Evolutionary conservation across 2,888 invertebrate species (phyloP), one percentile per base, ranked within the genome.

Genomic region (Eupsilia transversa): DNA sequence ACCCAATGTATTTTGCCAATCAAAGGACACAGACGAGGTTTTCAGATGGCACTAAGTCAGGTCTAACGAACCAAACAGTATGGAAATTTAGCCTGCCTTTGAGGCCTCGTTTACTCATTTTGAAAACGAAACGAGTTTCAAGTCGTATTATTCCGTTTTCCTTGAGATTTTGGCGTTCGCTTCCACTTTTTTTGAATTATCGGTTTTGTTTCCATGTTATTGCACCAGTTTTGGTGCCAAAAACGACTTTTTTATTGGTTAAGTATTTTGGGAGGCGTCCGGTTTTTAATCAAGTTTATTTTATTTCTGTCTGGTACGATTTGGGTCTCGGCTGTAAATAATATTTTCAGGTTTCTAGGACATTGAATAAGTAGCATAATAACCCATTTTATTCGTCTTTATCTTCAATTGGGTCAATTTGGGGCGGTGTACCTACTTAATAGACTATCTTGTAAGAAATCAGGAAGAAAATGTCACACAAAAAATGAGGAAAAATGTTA

Each of bases 61-160:
- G 66, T 70, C 87, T 87, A 88, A 87, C 87, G 88, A 87, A 87
- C 88, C 87, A 85, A 83, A 88, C 87, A 82, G 86, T 88, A 87
- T 88, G 88, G 87, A 83, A 88, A 87, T 88, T 69, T 65, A 54
- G 70, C 20, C 52, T 70, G 71, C 77, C 83, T 87, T 85, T 88
- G 87, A 80, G 72, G 78, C 75, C 68, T 82, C 71, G 72, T 67
- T 84, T 73, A 70, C 75, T 82, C 74, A 78, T 83, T 86, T 84
- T 79, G 78, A 77, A 80, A 82, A 71, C 75, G 72, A 79, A 85
- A 79, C 82, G 79, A 77, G 77, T 75, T 83, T 77, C 71, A 63
- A 73, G 56, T 79, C 30, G 52, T 67, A 57, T 70, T 79, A 68
- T 84, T 79, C 69, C 56, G n/a, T 80, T 86, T 87, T 82, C 52